A percentile compares a stretch with the other conserved stretches of the same genome.
These are phyloP conservation scores for Hylaea fasciaria DNA, from an alignment of 2,888 invertebrate genomes.

Conservation along the genomic window DNA sequence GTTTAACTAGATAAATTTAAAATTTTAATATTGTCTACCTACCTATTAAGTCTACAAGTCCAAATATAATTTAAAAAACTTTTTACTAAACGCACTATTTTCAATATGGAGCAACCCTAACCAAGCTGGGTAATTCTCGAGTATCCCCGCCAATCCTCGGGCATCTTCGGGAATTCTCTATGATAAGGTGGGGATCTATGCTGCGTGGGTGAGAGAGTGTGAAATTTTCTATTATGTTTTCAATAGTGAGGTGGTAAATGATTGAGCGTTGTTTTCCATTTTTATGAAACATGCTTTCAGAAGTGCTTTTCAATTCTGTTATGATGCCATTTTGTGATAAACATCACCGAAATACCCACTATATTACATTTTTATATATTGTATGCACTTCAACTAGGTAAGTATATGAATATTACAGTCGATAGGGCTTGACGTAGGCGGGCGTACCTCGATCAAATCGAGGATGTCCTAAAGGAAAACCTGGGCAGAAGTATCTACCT, in stretches of 20 bases:
- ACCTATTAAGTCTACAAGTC: too few species aligned
- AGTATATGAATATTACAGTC: too few species aligned
- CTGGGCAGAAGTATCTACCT: too few species aligned
- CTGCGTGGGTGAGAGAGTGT: slow-evolving; percentile 39
- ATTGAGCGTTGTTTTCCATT: slow-evolving; percentile 20
- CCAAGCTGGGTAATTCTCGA: slow-evolving; percentile 38
- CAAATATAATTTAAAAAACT: too few species aligned
- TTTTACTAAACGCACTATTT: too few species aligned
- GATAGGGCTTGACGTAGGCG: too few species aligned
- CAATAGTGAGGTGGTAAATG: slow-evolving; percentile 32
- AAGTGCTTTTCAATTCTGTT: neutral
- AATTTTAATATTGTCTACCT: too few species aligned
- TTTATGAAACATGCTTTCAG: slow-evolving; percentile 3
- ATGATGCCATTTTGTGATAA: neutral
- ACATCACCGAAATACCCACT: neutral
- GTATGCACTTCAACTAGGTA: too few species aligned
- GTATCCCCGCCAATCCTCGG: slow-evolving; percentile 32
- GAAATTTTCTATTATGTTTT: slow-evolving; percentile 40
- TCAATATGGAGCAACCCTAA: slow-evolving; percentile 11
- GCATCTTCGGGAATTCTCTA: slow-evolving; percentile 30
- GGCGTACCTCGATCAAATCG: too few species aligned
- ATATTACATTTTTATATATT: too few species aligned
- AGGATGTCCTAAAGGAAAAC: too few species aligned
- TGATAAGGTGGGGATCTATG: slow-evolving; percentile 34
- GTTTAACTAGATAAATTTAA: too few species aligned